Evolutionary conservation across 2,888 invertebrate genomes (phyloP), one percentile per base, ranked within the genome.

Genomic region (Scaptomyza polygonia): DNA sequence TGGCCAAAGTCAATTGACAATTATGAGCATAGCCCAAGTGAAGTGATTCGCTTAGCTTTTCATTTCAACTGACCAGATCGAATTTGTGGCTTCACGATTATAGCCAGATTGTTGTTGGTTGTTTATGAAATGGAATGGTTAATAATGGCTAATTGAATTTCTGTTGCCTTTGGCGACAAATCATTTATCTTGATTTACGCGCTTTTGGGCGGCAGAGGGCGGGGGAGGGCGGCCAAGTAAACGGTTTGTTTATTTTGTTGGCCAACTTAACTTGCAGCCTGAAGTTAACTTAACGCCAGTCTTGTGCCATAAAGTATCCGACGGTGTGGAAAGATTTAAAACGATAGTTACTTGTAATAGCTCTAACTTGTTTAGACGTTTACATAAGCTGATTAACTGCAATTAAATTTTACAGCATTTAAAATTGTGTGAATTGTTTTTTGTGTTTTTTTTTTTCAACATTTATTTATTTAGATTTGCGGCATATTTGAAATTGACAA

Each of bases 1-100:
- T 88, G 82, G 89, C 66, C 66, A 87, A 89, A 89, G 89, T 85
- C 88, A 89, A 88, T 89, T 89, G 90, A 88, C 90, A 89, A 89
- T 89, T 87, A 81, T 83, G 86, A 75, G 66, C 80, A 86, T 88
- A 67, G 86, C 77, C 77, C 78, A 86, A 83, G 61, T 83, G 73
- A 83, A 88, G 72, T 81, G 84, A 80, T 80, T 88, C 88, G 72
- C 49, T 68, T 47, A 52, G 72, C 63, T 65, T 73, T 69, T 66
- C 74, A 70, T 66, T 69, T 62, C 70, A 73, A 68, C 74, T 55
- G 77, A 54, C 78, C 85, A 66, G 58, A 61, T 67, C 68, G 49
- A 74, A 77, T 77, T 77, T 73, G 79, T 79, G 25, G 21, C 36
- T 70, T 84, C 81, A 81, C 81, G 67, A 71, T 65, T 79, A 58